Evolutionary conservation across 1,140 invertebrate genomes (phyloP), one percentile per base, ranked within the genome.

Genomic region (Ostrea denselamellosa): DNA sequence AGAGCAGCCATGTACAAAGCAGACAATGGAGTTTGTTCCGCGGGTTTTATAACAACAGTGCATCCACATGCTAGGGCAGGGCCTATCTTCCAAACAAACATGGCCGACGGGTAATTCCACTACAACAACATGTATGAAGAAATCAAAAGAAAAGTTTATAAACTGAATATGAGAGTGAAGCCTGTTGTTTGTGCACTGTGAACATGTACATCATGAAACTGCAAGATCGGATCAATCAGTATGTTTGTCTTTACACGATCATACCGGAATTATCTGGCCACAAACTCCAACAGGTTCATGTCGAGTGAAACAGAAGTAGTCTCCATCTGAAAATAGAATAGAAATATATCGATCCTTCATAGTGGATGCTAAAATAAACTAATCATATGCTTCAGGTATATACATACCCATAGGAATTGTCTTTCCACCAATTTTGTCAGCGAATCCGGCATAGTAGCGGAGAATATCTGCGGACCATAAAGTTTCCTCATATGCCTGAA

Each of bases 341-440:
- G 17, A 19, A 58, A 58, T 58, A 12, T 12, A 19, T 0, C 0
- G 3, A 17, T 14, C 14, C 56, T 17, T 17, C 4, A 10, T 14
- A 58, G 12, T 9, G 0, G 54, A 12, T 56, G 8, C 8, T 56
- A 56, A 12, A 12, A 56, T 44, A 44, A 44, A 44, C 34, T 44
- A 44, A 44, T 44, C 5, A 2, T 44, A 44, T 44, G 34, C 34
- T 44, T 44, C 34, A 51, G 3, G 19, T 17, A 10, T 4, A 85
- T 2, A 90, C 94, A 91, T 92, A 97, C 97, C 97, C 88, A 96
- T 95, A 25, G 98, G 97, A 92, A 99, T 97, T 1, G 98, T 98
- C 90, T 97, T 97, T 58, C 98, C 98, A 91, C 97, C 96, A 92
- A 97, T 97, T 95, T 99, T 99, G 94, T 99, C 98, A 86, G 97